Evolutionary conservation across 2,113 vertebrate species (phyloP).

Genomic region (Mormyrus iriodes): DNA sequence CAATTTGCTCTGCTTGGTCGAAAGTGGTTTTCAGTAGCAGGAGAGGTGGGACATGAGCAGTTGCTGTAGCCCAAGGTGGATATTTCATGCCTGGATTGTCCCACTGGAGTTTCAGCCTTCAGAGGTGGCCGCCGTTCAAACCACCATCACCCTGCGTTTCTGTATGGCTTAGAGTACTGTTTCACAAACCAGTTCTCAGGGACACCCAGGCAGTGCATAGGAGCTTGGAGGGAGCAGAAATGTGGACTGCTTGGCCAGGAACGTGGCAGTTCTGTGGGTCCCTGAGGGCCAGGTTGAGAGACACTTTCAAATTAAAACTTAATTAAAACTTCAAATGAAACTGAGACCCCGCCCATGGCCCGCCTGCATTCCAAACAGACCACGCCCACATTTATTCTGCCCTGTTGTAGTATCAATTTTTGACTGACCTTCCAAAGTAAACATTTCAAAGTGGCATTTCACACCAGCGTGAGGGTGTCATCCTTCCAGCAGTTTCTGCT

Average conservation of each 20-base stretch:
- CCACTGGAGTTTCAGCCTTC: neutral
- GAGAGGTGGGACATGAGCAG: neutral
- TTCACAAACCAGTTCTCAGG: neutral
- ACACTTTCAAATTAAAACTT: too few relatives aligned
- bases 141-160: neutral
- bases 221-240: neutral
- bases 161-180: neutral
- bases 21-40: neutral
- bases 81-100: neutral
- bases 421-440: neutral
- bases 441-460: neutral
- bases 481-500: neutral
- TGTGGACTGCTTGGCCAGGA: neutral
- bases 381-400: neutral
- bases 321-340: neutral
- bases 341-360: neutral
- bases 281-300: neutral
- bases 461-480: neutral
- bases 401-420: neutral
- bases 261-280: neutral
- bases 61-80: neutral
- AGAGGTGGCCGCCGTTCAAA: neutral
- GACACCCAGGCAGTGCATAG: neutral
- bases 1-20: neutral
- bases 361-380: neutral